Base-by-base conservation (phyloP, 2,797 vertebrate species). In the Nyctalus aviator region DNA sequence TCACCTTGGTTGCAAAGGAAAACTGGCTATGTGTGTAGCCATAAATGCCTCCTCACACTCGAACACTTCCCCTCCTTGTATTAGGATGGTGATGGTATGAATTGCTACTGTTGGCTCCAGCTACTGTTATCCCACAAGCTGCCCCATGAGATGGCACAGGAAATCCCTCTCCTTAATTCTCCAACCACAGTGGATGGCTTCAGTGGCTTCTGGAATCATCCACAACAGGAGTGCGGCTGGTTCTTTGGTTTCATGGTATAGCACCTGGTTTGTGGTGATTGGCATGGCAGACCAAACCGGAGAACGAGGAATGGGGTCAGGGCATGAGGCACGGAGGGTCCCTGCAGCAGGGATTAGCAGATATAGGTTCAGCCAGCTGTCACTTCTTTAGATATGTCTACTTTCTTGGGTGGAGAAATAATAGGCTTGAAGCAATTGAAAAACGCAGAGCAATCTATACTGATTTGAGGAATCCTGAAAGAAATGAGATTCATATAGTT, bases 1-100 rank as follows among this genome's bases (percentile, higher is more conserved):
- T 81, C 62, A 59, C 25, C 71, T 97, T 93, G 64, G 64, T 82
- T 37, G 37, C 78, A 77, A 76, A 73, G 50, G 77, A 69, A 96
- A 96, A 55, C 50, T 55, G 50, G 3, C 14, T 84, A 17, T 90
- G 86, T 10, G 55, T 13, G 50, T 50, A 30, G 41, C 20, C 66
- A 68, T 1, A 53, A 94, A 75, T 53, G 17, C 44, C n/a, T 86
- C 59, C 27, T 82, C 55, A 48, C 3, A 41, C 25, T 12, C 8
- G 30, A 44, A 21, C 48, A 6, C 11, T 25, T 44, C 25, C 27
- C 20, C 20, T 7, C 23, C 20, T 86, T 37, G 18, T 48, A 0
- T 57, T 32, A 78, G 69, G 64, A 14, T 32, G 5, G 25, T 32
- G 64, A 12, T 32, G 5, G 25, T 32, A 5, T 20, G 7, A 5